Conservation (phyloP, 2,797 vertebrate species). For the Diceros bicornis region DNA sequence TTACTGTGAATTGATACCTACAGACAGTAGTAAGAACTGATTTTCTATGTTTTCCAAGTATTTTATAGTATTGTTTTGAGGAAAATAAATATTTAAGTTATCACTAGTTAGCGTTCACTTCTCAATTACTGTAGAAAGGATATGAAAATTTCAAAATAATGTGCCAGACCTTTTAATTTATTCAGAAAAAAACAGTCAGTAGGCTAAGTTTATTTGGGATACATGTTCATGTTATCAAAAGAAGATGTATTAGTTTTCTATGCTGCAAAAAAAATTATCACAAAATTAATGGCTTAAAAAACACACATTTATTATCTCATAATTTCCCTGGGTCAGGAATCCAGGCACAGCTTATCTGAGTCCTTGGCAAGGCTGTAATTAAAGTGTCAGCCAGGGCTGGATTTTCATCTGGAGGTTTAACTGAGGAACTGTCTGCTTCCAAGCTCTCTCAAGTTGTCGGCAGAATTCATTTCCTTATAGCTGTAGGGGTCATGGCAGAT, state of each 20-base stretch:
- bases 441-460: neutral
- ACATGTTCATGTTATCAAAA: neutral
- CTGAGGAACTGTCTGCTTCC: neutral
- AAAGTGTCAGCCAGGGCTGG: neutral
- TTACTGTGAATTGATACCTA: neutral
- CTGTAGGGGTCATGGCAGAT: neutral
- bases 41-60: neutral
- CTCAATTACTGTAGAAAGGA: neutral
- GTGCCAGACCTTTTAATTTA: neutral
- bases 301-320: neutral
- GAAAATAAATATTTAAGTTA: constrained; percentile 50
- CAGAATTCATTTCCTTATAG: neutral
- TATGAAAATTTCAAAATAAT: constrained; percentile 26
- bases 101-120: neutral
- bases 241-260: constrained; percentile 1
- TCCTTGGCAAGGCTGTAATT: neutral
- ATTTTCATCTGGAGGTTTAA: neutral
- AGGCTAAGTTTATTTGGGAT: constrained; percentile 12
- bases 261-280: neutral
- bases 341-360: neutral
- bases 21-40: neutral
- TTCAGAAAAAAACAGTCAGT: neutral
- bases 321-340: neutral
- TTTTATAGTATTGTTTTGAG: constrained; percentile 17
- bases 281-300: constrained; percentile 42